Conservation (phyloP, 1,140 invertebrate species). For the Drosophila chauvacae region DNA sequence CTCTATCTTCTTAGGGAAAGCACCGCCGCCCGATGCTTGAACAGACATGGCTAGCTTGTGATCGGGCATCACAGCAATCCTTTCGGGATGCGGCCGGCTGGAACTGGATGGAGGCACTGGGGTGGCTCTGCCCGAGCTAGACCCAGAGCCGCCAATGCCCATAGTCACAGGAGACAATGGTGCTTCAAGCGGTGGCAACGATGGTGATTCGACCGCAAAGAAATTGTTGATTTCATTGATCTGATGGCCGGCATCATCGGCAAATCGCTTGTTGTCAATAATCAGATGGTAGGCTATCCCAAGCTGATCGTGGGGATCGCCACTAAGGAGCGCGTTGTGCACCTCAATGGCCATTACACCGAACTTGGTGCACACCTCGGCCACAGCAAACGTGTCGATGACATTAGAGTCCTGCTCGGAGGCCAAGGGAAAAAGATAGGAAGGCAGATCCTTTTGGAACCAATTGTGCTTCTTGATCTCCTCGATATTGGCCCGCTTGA, state of each 20-base stretch:
- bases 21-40: slow-evolving; percentile 69
- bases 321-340: slow-evolving; percentile 95
- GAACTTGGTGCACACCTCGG: slow-evolving; percentile 98
- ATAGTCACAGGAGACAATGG: slow-evolving; percentile 33
- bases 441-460: slow-evolving; percentile 98
- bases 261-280: slow-evolving; percentile 99
- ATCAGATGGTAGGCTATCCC: slow-evolving; percentile 99
- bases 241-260: slow-evolving; percentile 95
- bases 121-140: slow-evolving; percentile 69
- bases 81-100: slow-evolving; percentile 94
- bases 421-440: slow-evolving; percentile 98
- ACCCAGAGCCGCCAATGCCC: slow-evolving; percentile 42
- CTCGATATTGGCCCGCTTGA: slow-evolving; percentile 98
- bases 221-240: slow-evolving; percentile 94
- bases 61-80: slow-evolving; percentile 93
- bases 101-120: slow-evolving; percentile 48
- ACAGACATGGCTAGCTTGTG: slow-evolving; percentile 85
- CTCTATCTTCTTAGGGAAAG: slow-evolving; percentile 75
- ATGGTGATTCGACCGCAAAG: slow-evolving; percentile 95
- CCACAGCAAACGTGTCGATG: slow-evolving; percentile 97
- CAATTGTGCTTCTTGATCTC: slow-evolving; percentile 99
- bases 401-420: slow-evolving; percentile 98
- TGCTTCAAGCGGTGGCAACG: slow-evolving; percentile 88
- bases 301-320: slow-evolving; percentile 98
- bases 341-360: slow-evolving; percentile 97